phyloP scores from a whole-genome alignment of 1,140 invertebrate species.

The Meloidogyne hapla region DNA sequence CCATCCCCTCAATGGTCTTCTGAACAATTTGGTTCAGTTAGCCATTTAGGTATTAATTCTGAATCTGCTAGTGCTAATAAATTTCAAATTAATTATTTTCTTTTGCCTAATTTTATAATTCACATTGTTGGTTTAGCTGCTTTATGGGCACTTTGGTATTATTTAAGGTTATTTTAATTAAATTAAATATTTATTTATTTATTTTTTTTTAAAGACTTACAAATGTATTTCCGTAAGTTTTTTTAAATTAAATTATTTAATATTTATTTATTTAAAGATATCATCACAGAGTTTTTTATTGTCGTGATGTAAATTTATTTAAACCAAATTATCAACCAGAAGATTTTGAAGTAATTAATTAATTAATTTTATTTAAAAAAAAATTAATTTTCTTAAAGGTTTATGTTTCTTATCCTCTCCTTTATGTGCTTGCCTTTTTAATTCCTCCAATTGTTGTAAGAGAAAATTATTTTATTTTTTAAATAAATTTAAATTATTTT shows the following conservation, averaged over 20 bases:
- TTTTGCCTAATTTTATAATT: slow-evolving; percentile 61
- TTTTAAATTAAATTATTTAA: background rate
- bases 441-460: slow-evolving; percentile 61
- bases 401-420: slow-evolving; percentile 59
- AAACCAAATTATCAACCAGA: slow-evolving; percentile 63
- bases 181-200: background rate
- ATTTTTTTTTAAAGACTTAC: slow-evolving; percentile 57
- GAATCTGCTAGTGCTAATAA: slow-evolving; percentile 17
- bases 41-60: slow-evolving; percentile 14
- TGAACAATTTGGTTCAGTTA: slow-evolving; percentile 22
- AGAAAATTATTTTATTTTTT: slow-evolving; percentile 19
- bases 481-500: slow-evolving; percentile 13
- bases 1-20: slow-evolving; percentile 11
- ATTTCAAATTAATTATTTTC: slow-evolving; percentile 58
- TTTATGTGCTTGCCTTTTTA: slow-evolving; percentile 57
- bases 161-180: slow-evolving; percentile 53
- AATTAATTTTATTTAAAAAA: background rate
- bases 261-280: slow-evolving; percentile 29
- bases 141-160: slow-evolving; percentile 63
- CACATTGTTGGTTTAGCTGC: slow-evolving; percentile 61
- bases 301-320: slow-evolving; percentile 59
- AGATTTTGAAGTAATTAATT: slow-evolving; percentile 58
- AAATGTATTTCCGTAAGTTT: slow-evolving; percentile 57
- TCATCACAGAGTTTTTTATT: slow-evolving; percentile 64
- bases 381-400: slow-evolving; percentile 15